Evolutionary conservation across 2,888 invertebrate genomes (phyloP), one percentile per base, ranked within the genome.

Genomic region (Panorpa germanica): DNA sequence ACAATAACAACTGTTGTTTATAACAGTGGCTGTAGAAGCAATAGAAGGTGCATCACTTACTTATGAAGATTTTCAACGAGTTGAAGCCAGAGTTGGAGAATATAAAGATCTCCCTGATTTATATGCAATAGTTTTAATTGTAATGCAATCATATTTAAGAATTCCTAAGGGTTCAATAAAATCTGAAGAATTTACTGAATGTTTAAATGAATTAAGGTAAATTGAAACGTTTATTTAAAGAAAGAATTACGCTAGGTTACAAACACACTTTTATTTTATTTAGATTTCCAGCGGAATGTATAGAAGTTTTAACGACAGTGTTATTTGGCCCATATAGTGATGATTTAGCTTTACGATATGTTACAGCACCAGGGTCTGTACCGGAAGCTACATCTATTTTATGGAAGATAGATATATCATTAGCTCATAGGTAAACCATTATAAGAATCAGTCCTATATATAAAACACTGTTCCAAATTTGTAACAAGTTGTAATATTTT

Each of bases 371-470:
- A 51, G 38, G 52, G 44, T 35, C 55, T 44, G 45, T 55, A 38
- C 47, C 55, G 38, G 41, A 52, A 43, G 43, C 49, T 47, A 40
- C 49, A 40, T 42, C 53, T 39, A 20, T 59, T 44, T 46, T 57
- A 38, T 64, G 63, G 63, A 52, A 58, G 15, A 52, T 63, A 16
- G 61, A 63, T 38, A 57, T 64, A 29, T 57, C 57, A 2, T 47
- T 63, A 31, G 50, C 55, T 10, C 57, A 62, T 10, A 56, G 55
- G 63, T 63, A 49, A 34, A n/a, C 29, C 12, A 17, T 17, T 4
- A 28, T 26, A 24, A 27, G 20, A 10, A 22, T 20, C 5, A 25
- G 14, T 25, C 10, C 27, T 19, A 20, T 8, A 20, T 10, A 24
- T 15, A 13, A 16, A 24, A 19, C 23, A 8, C 7, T 20, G 5